Conservation (phyloP, 2,888 invertebrate species). For the Cetonia aurata region DNA sequence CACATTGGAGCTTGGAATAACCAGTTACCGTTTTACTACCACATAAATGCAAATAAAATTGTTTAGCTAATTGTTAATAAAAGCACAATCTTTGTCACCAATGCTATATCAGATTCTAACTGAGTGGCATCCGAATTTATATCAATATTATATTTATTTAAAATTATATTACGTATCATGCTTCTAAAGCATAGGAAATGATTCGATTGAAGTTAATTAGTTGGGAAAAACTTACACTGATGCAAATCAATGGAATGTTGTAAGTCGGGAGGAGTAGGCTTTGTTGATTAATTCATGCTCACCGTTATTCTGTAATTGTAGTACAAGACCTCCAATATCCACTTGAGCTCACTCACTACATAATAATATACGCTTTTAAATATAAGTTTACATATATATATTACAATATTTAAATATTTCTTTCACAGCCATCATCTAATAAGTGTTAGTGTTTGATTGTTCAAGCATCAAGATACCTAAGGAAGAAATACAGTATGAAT, state of each 20-base stretch:
- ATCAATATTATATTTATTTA: too few species aligned
- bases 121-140: too few species aligned
- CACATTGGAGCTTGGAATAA: too few species aligned
- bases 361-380: conserved; percentile 44
- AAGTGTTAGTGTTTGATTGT: conserved; percentile 48
- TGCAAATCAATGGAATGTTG: background rate
- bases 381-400: conserved; percentile 45
- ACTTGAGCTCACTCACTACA: conserved; percentile 54
- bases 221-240: conserved; percentile 4
- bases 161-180: background rate
- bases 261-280: conserved; percentile 1
- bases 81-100: too few species aligned
- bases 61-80: too few species aligned
- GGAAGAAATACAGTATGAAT: conserved; percentile 51
- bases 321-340: conserved; percentile 53
- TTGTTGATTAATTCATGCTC: conserved; percentile 55
- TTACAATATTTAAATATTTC: conserved; percentile 44
- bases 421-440: conserved; percentile 60
- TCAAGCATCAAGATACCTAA: conserved; percentile 55
- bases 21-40: too few species aligned
- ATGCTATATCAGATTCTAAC: too few species aligned
- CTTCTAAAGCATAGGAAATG: conserved; percentile 18
- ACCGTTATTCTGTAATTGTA: conserved; percentile 56
- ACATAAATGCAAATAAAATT: too few species aligned
- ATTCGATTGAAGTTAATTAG: conserved; percentile 14